Evolutionary conservation across 1,140 invertebrate genomes (phyloP).

Genomic region (Lepidurus apus): DNA sequence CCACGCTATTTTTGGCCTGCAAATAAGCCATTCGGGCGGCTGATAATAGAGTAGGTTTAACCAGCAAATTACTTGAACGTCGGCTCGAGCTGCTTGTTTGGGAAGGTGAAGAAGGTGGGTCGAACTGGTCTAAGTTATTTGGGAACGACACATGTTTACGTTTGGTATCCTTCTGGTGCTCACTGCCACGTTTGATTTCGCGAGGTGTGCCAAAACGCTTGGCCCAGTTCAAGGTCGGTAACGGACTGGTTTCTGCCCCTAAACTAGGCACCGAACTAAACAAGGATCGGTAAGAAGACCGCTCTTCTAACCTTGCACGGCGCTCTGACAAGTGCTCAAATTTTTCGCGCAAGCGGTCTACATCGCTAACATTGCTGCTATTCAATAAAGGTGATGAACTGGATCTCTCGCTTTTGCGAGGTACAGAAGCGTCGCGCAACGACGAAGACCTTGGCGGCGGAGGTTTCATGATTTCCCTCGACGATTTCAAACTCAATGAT

Average conservation of each 20-base stretch:
- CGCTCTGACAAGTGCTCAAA: constrained; percentile 61
- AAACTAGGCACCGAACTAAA: constrained; percentile 8
- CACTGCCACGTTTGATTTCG: constrained; percentile 4
- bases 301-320: not conserved
- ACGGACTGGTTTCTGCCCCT: not conserved
- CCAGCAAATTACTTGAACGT: not conserved
- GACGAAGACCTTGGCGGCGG: constrained; percentile 26
- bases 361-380: constrained; percentile 54
- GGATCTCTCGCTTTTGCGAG: not conserved
- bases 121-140: constrained; percentile 19
- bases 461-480: not conserved
- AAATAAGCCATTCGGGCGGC: constrained; percentile 27
- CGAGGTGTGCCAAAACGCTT: not conserved
- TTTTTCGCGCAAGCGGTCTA: constrained; percentile 61
- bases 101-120: constrained; percentile 1
- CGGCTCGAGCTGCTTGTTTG: constrained; percentile 18
- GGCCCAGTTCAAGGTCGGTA: not conserved
- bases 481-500: not conserved
- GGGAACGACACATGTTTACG: constrained; percentile 32
- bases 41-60: constrained; percentile 31
- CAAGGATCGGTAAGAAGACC: constrained; percentile 9
- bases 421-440: not conserved
- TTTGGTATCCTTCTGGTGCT: not conserved
- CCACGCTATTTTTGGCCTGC: constrained; percentile 26
- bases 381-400: constrained; percentile 20